Evolutionary conservation across 2,797 vertebrate genomes (phyloP), one percentile per base, ranked within the genome.

Genomic region (Anguilla anguilla): DNA sequence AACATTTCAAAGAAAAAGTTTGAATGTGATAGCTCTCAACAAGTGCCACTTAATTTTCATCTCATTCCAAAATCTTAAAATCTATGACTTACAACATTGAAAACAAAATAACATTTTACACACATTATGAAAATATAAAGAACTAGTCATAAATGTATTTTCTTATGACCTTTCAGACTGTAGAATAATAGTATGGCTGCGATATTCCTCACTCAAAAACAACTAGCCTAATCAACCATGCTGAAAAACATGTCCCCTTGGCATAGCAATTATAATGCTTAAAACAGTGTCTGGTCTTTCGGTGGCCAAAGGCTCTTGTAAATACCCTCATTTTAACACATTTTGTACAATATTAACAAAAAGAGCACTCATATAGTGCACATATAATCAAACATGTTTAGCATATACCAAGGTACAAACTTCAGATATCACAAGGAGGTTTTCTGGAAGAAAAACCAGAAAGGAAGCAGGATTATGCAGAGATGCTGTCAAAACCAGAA

Each of bases 41-140:
- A 0, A 87, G 28, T 84, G 28, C 83, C 72, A 31, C 72, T 28
- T 86, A 82, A 0, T 82, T 85, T 43, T 90, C 2, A 84, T 13
- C 85, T 53, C 31, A 79, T 43, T 67, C 22, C 88, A 19, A 90
- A 89, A 86, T 61, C 5, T 74, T 31, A 59, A 64, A 89, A 46
- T 43, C 51, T 57, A 46, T 5, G 25, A 55, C 46, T 15, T 84
- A 59, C 79, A 57, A 39, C 72, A 43, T 49, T 87, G 35, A 46
- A 46, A 39, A 81, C 57, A 64, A 87, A 25, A 85, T 15, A 6
- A 49, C 22, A 43, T 79, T 77, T 0, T 88, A 72, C 5, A 85
- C 46, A 87, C 51, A 88, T 86, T 72, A 87, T 88, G 15, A 86
- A 91, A 90, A 89, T 51, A 84, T 15, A 22, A 90, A 69, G 9